These are phyloP conservation scores for Procavia capensis DNA, from an alignment of 2,113 vertebrate species.

Conservation along the genomic window DNA sequence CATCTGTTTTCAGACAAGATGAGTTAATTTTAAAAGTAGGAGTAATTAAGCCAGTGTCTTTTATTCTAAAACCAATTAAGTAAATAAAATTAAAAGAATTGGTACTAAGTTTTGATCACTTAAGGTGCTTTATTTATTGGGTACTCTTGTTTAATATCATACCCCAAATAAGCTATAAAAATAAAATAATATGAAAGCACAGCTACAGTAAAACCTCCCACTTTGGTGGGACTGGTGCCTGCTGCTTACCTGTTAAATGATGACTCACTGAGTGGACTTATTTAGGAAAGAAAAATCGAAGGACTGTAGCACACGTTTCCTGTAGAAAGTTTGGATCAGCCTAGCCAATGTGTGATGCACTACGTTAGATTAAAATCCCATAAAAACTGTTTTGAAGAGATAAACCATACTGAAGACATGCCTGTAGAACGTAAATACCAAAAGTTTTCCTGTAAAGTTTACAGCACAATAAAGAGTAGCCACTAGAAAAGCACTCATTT, in stretches of 20 bases:
- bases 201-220: background rate
- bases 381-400: background rate
- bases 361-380: background rate
- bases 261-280: background rate
- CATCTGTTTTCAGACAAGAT: background rate
- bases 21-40: conserved; percentile 49
- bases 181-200: background rate
- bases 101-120: conserved; percentile 43
- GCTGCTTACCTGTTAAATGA: background rate
- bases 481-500: background rate
- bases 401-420: background rate
- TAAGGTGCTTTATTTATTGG: conserved; percentile 8
- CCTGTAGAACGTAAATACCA: background rate
- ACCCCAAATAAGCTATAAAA: conserved; percentile 8
- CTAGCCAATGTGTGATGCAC: background rate
- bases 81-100: conserved; percentile 32
- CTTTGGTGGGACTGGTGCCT: background rate
- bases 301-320: background rate
- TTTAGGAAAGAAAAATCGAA: background rate
- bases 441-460: conserved; percentile 16
- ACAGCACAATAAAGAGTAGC: background rate
- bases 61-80: background rate
- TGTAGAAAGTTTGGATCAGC: background rate
- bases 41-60: conserved; percentile 33
- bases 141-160: conserved; percentile 11